These are phyloP conservation scores for Drosophila lowei DNA, from an alignment of 1,140 invertebrate genomes.

Conservation along the genomic window DNA sequence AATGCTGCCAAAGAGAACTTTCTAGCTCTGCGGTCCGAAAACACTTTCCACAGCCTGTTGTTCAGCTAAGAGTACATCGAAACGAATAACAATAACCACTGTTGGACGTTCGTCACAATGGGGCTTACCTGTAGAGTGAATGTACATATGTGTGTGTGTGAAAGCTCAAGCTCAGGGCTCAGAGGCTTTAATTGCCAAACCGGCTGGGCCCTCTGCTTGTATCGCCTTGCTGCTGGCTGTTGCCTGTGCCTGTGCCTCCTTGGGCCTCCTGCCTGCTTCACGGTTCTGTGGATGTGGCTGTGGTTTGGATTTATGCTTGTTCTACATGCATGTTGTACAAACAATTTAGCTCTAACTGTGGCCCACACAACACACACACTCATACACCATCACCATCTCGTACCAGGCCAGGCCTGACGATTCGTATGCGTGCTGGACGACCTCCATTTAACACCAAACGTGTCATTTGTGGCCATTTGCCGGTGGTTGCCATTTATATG, in stretches of 20 bases:
- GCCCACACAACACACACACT: conserved; percentile 40
- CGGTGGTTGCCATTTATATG: conserved; percentile 29
- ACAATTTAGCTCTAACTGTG: conserved; percentile 77
- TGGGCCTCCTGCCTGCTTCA: not conserved
- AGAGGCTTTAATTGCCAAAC: conserved; percentile 58
- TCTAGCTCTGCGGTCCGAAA: no score
- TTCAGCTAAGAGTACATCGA: conserved; percentile 18
- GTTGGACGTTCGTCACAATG: conserved; percentile 24
- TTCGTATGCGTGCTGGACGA: conserved; percentile 58
- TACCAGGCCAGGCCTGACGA: conserved; percentile 2
- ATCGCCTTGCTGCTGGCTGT: conserved; percentile 18
- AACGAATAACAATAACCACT: conserved; percentile 23
- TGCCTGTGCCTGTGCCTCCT: not conserved
- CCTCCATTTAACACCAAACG: conserved; percentile 80
- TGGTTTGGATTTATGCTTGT: conserved; percentile 75
- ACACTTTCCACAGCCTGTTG: no score
- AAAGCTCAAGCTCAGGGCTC: conserved; percentile 29
- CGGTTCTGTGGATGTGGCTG: conserved; percentile 37
- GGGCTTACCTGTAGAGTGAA: conserved; percentile 20
- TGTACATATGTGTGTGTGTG: not conserved
- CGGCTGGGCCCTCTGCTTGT: conserved; percentile 44
- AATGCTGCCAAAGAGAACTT: no score
- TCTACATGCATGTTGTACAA: conserved; percentile 79
- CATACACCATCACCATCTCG: not conserved
- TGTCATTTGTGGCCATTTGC: conserved; percentile 79